Base-by-base conservation (phyloP, 2,888 invertebrate species). In the Drosophila imparisetae region DNA sequence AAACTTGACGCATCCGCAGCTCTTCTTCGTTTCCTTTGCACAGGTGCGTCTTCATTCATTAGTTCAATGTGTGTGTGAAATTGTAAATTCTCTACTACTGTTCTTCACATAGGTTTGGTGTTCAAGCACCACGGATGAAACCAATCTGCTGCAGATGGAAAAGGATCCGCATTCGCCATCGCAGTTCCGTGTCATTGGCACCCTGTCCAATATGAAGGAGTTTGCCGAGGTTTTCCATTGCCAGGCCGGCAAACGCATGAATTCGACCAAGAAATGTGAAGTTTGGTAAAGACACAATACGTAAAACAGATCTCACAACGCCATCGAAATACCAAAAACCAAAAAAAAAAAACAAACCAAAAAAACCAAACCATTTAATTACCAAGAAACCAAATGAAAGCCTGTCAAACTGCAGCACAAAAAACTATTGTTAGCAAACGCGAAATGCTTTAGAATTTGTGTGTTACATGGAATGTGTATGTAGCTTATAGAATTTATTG, bases 11-110 rank as follows among this genome's bases (percentile, higher is more conserved):
- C 98, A 98, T 92, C 95, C 96, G 30, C 98, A 98, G 90, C 94
- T 98, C 40, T 98, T 98, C 93, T 98, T 98, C 92, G 95, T 98
- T 36, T 98, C 98, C 59, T 98, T 98, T 93, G 98, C 98, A 24
- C 98, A 98, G 95, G 96, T 96, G 93, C 90, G 81, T 32, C 4
- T 38, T 15, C 11, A 10, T 38, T 55, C 11, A 24, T 18, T 13
- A 2, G 34, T 24, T 18, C 2, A 27, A n/a, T 11, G 6, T 50
- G 29, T 27, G 11, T 18, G 10, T n/a, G 15, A 5, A 18, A 49
- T n/a, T 6, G 3, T 13, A 13, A 29, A 50, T n/a, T 52, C 3
- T 8, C 13, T 4, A 2, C 2, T 3, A 0, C 2, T 24, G 1
- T 10, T n/a, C 3, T 10, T n/a, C 3, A 18, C 3, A 5, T 8